Evolutionary conservation across 2,113 vertebrate genomes (phyloP), one percentile per base, ranked within the genome.

Genomic region (Dermatemys mawii): DNA sequence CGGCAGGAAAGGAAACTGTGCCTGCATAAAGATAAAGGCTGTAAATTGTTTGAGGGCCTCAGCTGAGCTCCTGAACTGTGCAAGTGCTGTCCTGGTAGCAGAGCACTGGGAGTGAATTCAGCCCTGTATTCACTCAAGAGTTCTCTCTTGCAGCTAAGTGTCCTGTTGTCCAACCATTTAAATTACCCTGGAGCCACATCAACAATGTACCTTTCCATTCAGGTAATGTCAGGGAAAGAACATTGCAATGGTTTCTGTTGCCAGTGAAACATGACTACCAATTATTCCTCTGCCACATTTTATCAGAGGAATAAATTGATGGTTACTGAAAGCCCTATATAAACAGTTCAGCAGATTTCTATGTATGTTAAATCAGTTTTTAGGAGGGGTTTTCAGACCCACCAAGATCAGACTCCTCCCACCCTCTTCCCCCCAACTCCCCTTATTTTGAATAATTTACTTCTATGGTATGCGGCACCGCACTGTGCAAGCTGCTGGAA

Each of bases 231-330:
- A 90, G 53, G 80, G 89, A 93, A 90, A 93, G 93, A 96, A 96
- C 90, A 92, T 75, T 81, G 94, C 3, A 41, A 46, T 87, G 80
- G 90, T 70, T 14, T 95, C 91, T 86, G 84, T 92, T 90, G n/a
- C 87, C 83, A 78, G n/a, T 82, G 92, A 82, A 95, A 93, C 95
- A 86, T 96, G 95, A 92, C 92, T 95, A 97, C 81, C 92, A 96
- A 82, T 97, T 97, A 97, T 96, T 95, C 94, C 94, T 92, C 90
- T 94, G 93, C 93, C 91, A 96, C 91, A 13, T 92, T 96, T 93
- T 96, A 96, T 94, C 95, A 94, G 83, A 83, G 91, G 84, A 96
- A 76, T 93, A 95, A 95, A 94, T 97, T 94, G 95, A 94, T 96
- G 94, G 95, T 93, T 92, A 89, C 90, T 89, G 91, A 96, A 93